Percentiles rank a stretch among this genome's conserved stretches.
Evolutionary conservation across 1,140 invertebrate species (phyloP).

Genomic region (Nebria ingens): DNA sequence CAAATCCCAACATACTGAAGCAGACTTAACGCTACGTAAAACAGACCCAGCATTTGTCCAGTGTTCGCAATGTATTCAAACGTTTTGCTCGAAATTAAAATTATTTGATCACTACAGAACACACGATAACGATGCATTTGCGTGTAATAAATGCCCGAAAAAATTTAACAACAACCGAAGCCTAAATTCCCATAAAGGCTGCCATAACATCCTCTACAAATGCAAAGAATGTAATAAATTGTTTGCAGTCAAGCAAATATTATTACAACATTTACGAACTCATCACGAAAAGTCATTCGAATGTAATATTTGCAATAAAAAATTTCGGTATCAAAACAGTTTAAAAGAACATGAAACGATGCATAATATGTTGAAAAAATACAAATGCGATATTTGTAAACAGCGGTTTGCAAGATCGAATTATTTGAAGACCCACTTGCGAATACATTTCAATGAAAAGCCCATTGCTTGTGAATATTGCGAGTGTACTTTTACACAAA

Average conservation of each 20-base stretch:
- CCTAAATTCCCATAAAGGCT: neutral
- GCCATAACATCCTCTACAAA: neutral
- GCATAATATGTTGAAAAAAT: neutral
- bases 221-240: neutral
- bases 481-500: slow-evolving; percentile 27
- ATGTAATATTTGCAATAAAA: neutral
- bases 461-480: slow-evolving; percentile 28
- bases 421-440: neutral
- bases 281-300: slow-evolving; percentile 5
- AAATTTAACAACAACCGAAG: slow-evolving; percentile 1
- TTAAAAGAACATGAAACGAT: neutral
- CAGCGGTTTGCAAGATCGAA: slow-evolving; percentile 18
- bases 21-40: neutral
- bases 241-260: neutral
- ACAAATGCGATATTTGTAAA: slow-evolving; percentile 14
- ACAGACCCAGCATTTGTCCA: neutral
- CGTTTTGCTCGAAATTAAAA: neutral
- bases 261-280: slow-evolving; percentile 3
- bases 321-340: slow-evolving; percentile 4
- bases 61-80: neutral
- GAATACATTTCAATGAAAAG: slow-evolving; percentile 21
- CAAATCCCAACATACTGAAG: neutral
- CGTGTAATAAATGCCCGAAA: neutral
- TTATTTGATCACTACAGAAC: slow-evolving; percentile 8
- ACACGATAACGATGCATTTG: neutral